Conservation (phyloP, 2,113 vertebrate species). For the Menura novaehollandiae region DNA sequence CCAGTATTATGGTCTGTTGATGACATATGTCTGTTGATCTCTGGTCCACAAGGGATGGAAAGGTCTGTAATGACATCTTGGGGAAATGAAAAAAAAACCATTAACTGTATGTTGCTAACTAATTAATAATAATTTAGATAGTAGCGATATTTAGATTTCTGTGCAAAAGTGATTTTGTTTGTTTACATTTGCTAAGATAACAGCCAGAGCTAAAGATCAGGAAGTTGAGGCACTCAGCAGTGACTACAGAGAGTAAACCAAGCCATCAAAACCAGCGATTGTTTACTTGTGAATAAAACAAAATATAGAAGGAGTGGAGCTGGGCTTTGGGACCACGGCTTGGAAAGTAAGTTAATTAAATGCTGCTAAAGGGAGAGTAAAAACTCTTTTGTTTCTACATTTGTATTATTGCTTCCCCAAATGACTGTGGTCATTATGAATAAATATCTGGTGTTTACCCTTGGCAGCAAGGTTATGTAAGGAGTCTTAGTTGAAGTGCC, state of each 20-base stretch:
- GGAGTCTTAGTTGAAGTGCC: not conserved
- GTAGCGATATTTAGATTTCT: not conserved
- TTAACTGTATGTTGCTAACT: not conserved
- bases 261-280: not conserved
- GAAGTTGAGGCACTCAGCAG: not conserved
- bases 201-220: not conserved
- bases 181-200: not conserved
- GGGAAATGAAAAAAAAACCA: too few species aligned
- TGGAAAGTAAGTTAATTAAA: not conserved
- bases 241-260: not conserved
- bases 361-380: not conserved
- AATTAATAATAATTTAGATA: not conserved
- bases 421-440: not conserved
- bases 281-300: not conserved
- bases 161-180: not conserved
- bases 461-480: rapidly evolving
- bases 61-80: not conserved
- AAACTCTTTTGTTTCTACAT: not conserved
- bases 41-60: not conserved
- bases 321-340: not conserved
- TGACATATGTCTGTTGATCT: not conserved
- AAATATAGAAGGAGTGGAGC: not conserved
- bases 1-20: not conserved
- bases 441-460: not conserved
- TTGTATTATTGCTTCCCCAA: not conserved